Conservation (phyloP, 1,140 invertebrate species). For the Acyrthosiphon pisum region DNA sequence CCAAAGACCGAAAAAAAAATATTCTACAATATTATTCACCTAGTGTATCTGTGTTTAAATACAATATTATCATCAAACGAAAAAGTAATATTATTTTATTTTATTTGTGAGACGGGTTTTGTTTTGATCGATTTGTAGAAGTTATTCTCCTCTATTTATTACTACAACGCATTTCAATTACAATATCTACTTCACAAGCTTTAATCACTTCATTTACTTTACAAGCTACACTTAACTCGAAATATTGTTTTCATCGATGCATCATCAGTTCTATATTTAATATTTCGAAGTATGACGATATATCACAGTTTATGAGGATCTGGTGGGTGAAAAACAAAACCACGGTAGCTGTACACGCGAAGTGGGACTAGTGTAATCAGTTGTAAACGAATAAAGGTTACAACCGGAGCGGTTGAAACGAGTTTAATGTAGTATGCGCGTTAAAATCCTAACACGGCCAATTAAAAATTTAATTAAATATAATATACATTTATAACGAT, state of each 20-base stretch:
- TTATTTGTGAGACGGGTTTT: neutral
- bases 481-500: conserved; percentile 46
- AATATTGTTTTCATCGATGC: neutral
- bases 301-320: neutral
- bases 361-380: conserved; percentile 4
- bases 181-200: too few species aligned
- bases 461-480: conserved; percentile 53
- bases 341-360: neutral
- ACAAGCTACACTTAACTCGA: neutral
- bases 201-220: neutral
- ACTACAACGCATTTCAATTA: neutral
- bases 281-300: neutral
- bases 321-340: neutral
- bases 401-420: conserved; percentile 25
- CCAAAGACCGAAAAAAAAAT: too few species aligned
- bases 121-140: neutral
- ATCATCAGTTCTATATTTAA: neutral
- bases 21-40: too few species aligned
- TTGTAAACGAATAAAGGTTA: conserved; percentile 16
- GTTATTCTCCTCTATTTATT: neutral
- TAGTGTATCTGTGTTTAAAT: too few species aligned
- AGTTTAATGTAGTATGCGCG: conserved; percentile 33
- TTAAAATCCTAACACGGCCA: conserved; percentile 36
- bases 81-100: neutral
- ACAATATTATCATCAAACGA: neutral